These are phyloP conservation scores for Zeuzera pyrina DNA, from an alignment of 2,888 invertebrate species.

Conservation along the genomic window DNA sequence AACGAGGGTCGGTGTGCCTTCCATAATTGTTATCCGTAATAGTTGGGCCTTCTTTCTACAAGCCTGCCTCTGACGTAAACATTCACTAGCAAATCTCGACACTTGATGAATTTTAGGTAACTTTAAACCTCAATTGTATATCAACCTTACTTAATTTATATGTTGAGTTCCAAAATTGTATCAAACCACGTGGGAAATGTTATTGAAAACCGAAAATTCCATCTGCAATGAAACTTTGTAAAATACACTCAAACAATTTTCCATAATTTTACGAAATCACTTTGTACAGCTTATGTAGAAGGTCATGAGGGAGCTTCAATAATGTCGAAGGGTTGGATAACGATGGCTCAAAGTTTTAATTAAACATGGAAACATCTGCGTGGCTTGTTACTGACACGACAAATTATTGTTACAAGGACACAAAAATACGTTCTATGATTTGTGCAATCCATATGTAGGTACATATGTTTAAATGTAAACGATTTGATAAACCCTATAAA, in stretches of 20 bases:
- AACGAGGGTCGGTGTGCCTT: slow-evolving; percentile 29
- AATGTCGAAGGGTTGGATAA: slow-evolving; percentile 52
- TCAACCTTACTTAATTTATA: background rate
- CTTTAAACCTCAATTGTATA: background rate
- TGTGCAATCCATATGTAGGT: no score
- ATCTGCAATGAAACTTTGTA: slow-evolving; percentile 27
- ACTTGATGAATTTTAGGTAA: slow-evolving; percentile 4
- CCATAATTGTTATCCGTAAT: slow-evolving; percentile 29
- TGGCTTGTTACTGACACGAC: slow-evolving; percentile 43
- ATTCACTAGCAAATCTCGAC: slow-evolving; percentile 18
- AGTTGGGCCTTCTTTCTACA: slow-evolving; percentile 11
- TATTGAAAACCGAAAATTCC: slow-evolving; percentile 32
- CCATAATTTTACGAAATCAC: no score
- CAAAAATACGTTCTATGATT: no score
- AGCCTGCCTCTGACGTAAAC: slow-evolving; percentile 27
- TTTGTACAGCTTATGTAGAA: slow-evolving; percentile 42
- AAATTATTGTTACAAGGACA: slow-evolving; percentile 44
- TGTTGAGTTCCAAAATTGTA: background rate
- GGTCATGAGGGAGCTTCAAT: slow-evolving; percentile 42
- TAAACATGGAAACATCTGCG: slow-evolving; percentile 59
- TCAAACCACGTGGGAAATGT: slow-evolving; percentile 17
- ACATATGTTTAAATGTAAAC: no score
- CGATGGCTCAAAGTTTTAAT: slow-evolving; percentile 63
- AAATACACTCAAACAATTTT: no score
- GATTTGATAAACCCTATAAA: no score